Percentiles rank a stretch among this genome's conserved stretches.
Evolutionary conservation across 2,113 vertebrate genomes (phyloP).

Genomic region (Nasalis larvatus): DNA sequence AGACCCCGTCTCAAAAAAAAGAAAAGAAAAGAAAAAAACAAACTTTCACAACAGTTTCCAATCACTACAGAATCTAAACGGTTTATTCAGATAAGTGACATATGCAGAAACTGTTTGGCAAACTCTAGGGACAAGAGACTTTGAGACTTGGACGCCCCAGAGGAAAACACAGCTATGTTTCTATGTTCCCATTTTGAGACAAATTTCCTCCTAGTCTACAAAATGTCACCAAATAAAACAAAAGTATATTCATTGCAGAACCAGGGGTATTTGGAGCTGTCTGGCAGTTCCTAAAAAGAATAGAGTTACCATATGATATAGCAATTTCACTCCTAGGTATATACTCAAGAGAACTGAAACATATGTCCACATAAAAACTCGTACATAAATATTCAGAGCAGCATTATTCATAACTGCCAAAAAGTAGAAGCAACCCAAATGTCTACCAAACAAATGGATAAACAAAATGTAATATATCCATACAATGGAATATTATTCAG

Average conservation of each 20-base stretch:
- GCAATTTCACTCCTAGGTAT: neutral
- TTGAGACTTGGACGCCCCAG: constrained; percentile 51
- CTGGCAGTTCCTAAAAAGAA: neutral
- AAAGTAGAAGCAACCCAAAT: neutral
- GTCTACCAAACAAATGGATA: neutral
- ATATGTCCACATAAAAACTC: neutral
- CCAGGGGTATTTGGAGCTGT: neutral
- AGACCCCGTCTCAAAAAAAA: too few species aligned
- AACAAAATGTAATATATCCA: neutral
- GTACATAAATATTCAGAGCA: neutral
- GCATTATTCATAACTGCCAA: neutral
- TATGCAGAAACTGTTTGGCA: neutral
- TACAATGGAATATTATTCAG: neutral
- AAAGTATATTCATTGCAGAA: neutral
- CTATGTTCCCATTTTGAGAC: neutral
- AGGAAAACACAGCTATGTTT: neutral
- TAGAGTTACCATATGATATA: neutral
- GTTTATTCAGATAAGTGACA: constrained; percentile 16
- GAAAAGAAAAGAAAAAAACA: too few species aligned
- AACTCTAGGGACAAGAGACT: neutral
- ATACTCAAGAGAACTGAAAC: neutral
- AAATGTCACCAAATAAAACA: neutral
- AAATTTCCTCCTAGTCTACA: constrained; percentile 34
- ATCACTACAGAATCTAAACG: constrained; percentile 12
- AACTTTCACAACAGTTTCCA: neutral